Conservation (phyloP, 2,113 vertebrate species). For the Theristicus caerulescens region DNA sequence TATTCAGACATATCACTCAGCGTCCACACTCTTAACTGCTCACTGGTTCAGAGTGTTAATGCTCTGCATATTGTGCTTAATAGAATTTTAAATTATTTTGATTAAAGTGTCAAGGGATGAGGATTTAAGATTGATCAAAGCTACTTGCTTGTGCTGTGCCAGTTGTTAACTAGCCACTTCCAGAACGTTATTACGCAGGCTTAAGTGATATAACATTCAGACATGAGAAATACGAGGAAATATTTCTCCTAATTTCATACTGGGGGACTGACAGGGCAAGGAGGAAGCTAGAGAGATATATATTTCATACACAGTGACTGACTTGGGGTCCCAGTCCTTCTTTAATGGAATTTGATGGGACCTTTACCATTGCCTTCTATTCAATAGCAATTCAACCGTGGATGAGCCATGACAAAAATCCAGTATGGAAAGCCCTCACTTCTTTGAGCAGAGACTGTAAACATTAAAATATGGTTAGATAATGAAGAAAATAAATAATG, state of each 20-base stretch:
- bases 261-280: neutral
- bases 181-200: slow-evolving; percentile 35
- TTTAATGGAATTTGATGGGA: neutral
- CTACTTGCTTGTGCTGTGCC: slow-evolving; percentile 45
- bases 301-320: neutral
- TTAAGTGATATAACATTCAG: slow-evolving; percentile 24
- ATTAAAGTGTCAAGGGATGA: slow-evolving; percentile 77
- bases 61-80: slow-evolving; percentile 73
- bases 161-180: slow-evolving; percentile 58
- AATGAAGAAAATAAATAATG: neutral
- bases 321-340: neutral
- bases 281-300: neutral
- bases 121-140: slow-evolving; percentile 72
- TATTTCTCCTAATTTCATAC: slow-evolving; percentile 21
- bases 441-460: neutral
- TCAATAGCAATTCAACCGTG: neutral
- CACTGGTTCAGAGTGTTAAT: slow-evolving; percentile 62
- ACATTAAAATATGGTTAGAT: neutral
- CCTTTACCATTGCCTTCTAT: neutral
- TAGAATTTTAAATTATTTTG: slow-evolving; percentile 81
- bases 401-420: neutral
- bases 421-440: neutral
- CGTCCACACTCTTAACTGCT: neutral
- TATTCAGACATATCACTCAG: slow-evolving; percentile 33
- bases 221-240: slow-evolving; percentile 15